Percentiles rank a stretch among this genome's conserved stretches.
Conservation (phyloP, 2,113 vertebrate species). For the Malaclemys terrapin region DNA sequence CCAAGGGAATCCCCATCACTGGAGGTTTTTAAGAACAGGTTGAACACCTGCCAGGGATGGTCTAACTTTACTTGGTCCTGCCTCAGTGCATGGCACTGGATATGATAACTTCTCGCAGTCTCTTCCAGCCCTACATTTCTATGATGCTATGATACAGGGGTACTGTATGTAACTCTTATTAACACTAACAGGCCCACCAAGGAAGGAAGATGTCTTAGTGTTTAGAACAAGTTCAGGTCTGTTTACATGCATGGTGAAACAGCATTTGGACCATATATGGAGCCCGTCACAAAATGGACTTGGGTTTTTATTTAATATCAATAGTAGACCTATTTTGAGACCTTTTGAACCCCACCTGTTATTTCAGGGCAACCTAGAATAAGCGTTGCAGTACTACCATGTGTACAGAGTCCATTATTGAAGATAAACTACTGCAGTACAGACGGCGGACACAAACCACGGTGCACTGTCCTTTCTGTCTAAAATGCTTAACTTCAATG, state of each 20-base stretch:
- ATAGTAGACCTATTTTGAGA: not conserved
- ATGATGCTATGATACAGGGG: not conserved
- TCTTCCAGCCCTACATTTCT: not conserved
- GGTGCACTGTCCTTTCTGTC: fast-evolving
- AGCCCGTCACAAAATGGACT: not conserved
- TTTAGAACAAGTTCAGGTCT: fast-evolving
- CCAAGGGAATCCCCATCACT: not conserved
- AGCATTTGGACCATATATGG: not conserved
- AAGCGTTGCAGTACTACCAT: not conserved
- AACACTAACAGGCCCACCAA: not conserved
- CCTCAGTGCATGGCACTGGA: not conserved
- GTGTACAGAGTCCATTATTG: not conserved
- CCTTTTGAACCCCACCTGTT: not conserved
- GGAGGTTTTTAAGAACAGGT: not conserved
- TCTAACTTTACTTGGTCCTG: not conserved
- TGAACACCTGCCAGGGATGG: not conserved
- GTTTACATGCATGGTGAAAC: not conserved
- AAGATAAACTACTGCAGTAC: not conserved
- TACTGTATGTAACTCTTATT: not conserved
- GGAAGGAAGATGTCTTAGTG: not conserved
- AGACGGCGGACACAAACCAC: not conserved
- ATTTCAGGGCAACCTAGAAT: not conserved
- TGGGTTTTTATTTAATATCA: not conserved
- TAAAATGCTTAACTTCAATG: not conserved
- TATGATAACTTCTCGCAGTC: not conserved